Evolutionary conservation across 2,113 vertebrate genomes (phyloP), one percentile per base, ranked within the genome.

Genomic region (Melanocharis versteri): DNA sequence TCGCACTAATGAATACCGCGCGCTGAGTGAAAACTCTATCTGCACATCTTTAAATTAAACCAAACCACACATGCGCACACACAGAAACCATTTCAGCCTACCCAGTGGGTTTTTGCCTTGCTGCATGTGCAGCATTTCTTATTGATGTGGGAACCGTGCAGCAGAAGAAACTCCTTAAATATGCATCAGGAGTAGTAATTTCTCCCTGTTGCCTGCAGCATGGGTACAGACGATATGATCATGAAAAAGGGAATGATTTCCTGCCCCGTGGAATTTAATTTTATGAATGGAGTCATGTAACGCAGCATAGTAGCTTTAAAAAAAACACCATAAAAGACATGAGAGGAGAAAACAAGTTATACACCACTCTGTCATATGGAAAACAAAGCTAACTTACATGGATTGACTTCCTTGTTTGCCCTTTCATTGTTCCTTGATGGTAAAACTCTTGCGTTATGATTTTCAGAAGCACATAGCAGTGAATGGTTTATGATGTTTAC

Each of bases 21-120:
- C 79, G 8, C 88, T 64, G 92, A 95, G 93, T 94, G 90, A 95
- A 96, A 96, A 93, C 86, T 84, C 96, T 96, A 96, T 96, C 96
- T 97, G 88, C 72, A 95, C 89, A 92, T 97, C 96, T 96, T 95
- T 92, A 92, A 92, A 92, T 93, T 87, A 96, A 92, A 82, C 69
- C 65, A 90, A 95, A 68, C 93, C 94, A 92, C 93, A 93, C 90
- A 80, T 80, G 51, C 2, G 2, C 85, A 95, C 89, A 93, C 82
- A 73, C 6, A 95, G 62, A 96, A 93, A 81, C 83, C 5, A 72
- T 92, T 94, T 89, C 90, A 95, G 73, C 78, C 86, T 92, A 86
- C 94, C 86, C 93, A 53, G 44, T 93, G 88, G 80, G 80, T 65
- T 93, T 94, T 75, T 95, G 86, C 77, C 86, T 76, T 90, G 64